Evolutionary conservation across 2,797 vertebrate genomes (phyloP), one percentile per base, ranked within the genome.

Genomic region (Alosa sapidissima): DNA sequence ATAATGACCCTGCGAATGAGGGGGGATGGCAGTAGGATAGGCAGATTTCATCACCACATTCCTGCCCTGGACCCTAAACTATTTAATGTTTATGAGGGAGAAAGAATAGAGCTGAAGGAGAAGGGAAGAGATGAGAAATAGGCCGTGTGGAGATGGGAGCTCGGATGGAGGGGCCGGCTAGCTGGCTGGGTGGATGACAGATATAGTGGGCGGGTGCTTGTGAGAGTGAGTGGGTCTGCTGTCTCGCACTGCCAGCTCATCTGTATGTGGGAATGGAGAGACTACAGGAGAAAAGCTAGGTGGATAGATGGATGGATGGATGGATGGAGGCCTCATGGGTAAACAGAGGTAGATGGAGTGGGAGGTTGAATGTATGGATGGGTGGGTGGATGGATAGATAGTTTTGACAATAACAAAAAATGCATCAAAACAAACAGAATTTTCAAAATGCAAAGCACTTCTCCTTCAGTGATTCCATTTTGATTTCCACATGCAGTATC

Each of bases 1-100:
- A 6, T 75, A 75, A 41, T 75, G 68, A 75, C 33, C 14, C 68
- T 41, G 68, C 36, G 48, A 7, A 45, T 19, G 55, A 36, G 14
- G 19, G 28, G 33, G 54, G 36, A 14, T 65, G 84, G 49, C 21
- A 11, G 2, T 41, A 83, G 48, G 33, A 28, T 48, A 62, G 21
- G 84, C 14, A 81, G 33, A 84, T 60, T 84, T 28, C 13, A 60
- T 81, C 21, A 72, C 28, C 65, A 41, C 65, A 19, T 75, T 36
- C 33, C 33, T 16, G 11, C 33, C 68, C 33, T 36, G 33, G 33
- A 33, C 68, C 13, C 16, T 75, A 41, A 45, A 75, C 33, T 13
- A 4, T 33, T 36, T 41, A 14, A 41, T 75, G 36, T 19, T 75
- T 75, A 41, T 14, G 33, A 75, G 33, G 11, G 33, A 41, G 33